Evolutionary conservation across 2,888 invertebrate species (phyloP).

Genomic region (Philereme transversata): DNA sequence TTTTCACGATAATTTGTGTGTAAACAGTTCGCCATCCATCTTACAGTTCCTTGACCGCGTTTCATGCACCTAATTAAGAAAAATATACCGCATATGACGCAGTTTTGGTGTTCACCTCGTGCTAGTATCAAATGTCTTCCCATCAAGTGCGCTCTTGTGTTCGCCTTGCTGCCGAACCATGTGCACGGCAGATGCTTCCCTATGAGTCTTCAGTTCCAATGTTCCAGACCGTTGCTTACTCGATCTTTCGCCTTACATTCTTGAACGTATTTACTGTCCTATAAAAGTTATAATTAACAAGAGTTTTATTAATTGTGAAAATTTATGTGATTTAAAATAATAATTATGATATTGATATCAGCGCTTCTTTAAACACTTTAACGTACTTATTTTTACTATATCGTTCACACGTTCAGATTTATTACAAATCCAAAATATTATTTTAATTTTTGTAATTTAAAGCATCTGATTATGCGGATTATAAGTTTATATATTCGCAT

Average conservation of each 20-base stretch:
- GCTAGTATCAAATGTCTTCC: slow-evolving; percentile 67
- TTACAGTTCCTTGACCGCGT: slow-evolving; percentile 65
- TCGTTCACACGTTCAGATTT: slow-evolving; percentile 43
- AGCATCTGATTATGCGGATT: slow-evolving; percentile 38
- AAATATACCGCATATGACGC: slow-evolving; percentile 61
- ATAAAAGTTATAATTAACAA: too few species aligned
- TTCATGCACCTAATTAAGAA: slow-evolving; percentile 51
- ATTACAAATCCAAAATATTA: slow-evolving; percentile 32
- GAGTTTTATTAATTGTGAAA: slow-evolving; percentile 8
- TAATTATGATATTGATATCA: slow-evolving; percentile 52
- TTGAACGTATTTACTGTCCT: slow-evolving; percentile 7
- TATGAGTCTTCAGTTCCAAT: slow-evolving; percentile 48
- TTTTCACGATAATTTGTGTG: slow-evolving; percentile 46
- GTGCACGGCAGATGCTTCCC: slow-evolving; percentile 76
- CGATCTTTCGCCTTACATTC: slow-evolving; percentile 32
- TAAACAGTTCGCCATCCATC: slow-evolving; percentile 39
- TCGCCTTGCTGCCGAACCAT: slow-evolving; percentile 63
- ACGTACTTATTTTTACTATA: slow-evolving; percentile 27
- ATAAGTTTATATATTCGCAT: slow-evolving; percentile 19
- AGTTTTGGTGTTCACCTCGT: slow-evolving; percentile 54
- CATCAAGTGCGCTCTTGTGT: slow-evolving; percentile 63
- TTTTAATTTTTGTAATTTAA: slow-evolving; percentile 28
- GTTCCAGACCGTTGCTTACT: slow-evolving; percentile 46
- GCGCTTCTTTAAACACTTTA: slow-evolving; percentile 49
- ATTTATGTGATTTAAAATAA: slow-evolving; percentile 36